Percentiles rank a stretch among this genome's conserved stretches.
These are phyloP conservation scores for Isaurus tuberculatus DNA, from an alignment of 92 coral and sea anemone species.

Conservation along the genomic window DNA sequence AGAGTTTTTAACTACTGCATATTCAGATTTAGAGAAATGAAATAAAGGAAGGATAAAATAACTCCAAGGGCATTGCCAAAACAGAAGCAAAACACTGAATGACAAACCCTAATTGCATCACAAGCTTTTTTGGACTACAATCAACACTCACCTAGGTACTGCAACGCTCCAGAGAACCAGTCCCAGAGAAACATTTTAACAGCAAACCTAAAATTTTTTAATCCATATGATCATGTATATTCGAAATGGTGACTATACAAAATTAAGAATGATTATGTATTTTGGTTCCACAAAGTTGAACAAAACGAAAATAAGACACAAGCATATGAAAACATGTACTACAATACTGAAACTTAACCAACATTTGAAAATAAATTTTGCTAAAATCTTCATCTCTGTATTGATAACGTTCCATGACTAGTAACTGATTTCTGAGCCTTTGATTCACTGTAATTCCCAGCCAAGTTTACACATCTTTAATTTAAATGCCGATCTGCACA, in stretches of 20 bases:
- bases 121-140: neutral
- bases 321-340: neutral
- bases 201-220: conserved; percentile 58
- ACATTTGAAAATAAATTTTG: conserved; percentile 28
- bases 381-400: conserved; percentile 48
- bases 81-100: neutral
- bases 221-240: neutral
- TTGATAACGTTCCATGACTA: conserved; percentile 18
- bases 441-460: neutral
- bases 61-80: neutral
- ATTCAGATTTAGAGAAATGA: neutral
- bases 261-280: neutral
- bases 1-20: too few relatives aligned
- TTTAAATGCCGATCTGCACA: conserved; percentile 26
- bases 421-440: neutral
- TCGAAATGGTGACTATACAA: neutral
- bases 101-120: neutral
- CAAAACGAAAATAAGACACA: neutral
- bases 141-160: conserved; percentile 82
- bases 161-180: conserved; percentile 84
- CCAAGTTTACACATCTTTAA: neutral
- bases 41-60: neutral
- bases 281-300: neutral
- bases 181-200: conserved; percentile 95
- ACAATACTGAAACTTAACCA: neutral